These are phyloP conservation scores for Alosa alosa DNA, from an alignment of 2,113 vertebrate genomes.

Conservation along the genomic window DNA sequence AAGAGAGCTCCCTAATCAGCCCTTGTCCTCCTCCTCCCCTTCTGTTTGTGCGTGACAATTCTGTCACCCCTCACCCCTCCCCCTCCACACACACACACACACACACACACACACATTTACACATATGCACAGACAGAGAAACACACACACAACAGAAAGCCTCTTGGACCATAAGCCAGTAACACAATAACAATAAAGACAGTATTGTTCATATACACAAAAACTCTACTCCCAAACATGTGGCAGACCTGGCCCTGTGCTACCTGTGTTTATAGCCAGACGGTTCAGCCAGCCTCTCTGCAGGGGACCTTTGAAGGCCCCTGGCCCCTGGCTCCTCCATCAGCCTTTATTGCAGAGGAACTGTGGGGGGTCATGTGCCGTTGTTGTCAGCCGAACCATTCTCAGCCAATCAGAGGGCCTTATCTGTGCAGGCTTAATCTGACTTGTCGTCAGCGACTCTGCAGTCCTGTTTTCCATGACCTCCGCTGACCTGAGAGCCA, in stretches of 20 bases:
- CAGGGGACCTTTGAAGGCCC: constrained; percentile 64
- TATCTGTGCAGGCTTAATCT: constrained; percentile 58
- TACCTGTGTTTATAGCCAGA: background rate
- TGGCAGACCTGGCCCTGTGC: too few species aligned
- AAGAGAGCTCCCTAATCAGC: constrained; percentile 38
- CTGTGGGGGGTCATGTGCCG: constrained; percentile 63
- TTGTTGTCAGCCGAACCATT: constrained; percentile 48
- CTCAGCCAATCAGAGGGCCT: constrained; percentile 22
- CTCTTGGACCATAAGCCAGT: background rate
- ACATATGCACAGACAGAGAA: background rate
- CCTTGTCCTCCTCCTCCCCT: constrained; percentile 49
- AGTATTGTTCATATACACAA: background rate
- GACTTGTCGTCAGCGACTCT: constrained; percentile 46
- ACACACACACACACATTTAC: background rate
- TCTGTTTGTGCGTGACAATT: background rate
- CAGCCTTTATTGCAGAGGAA: constrained; percentile 70
- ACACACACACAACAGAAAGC: background rate
- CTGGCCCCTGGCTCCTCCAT: constrained; percentile 53
- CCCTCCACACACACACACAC: too few species aligned
- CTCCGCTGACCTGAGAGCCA: background rate
- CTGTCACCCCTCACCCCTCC: constrained; percentile 25
- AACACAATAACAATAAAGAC: background rate
- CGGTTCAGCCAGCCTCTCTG: constrained; percentile 28
- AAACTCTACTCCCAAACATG: background rate
- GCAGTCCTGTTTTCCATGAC: constrained; percentile 44